These are phyloP conservation scores for Esox niger DNA, from an alignment of 2,113 vertebrate species.

Conservation along the genomic window DNA sequence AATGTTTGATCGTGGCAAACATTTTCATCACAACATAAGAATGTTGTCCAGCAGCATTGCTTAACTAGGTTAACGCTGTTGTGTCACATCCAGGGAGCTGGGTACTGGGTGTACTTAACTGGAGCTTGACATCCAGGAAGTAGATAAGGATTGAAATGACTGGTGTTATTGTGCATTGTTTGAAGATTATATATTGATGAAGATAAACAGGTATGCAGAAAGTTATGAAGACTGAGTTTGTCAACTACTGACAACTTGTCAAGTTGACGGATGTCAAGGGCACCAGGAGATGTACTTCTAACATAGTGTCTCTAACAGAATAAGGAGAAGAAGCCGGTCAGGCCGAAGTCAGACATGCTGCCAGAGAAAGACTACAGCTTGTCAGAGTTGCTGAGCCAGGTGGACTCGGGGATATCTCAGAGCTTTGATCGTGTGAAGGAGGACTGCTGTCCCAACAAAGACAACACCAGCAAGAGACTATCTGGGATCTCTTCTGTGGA, in stretches of 20 bases:
- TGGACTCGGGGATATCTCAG: conserved; percentile 90
- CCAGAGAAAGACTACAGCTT: conserved; percentile 90
- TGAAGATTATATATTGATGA: neutral
- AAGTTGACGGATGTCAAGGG: neutral
- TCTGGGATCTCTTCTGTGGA: conserved; percentile 95
- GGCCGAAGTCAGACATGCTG: conserved; percentile 77
- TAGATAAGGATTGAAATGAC: neutral
- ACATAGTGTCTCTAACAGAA: conserved; percentile 45
- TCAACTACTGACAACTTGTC: neutral
- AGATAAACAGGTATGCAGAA: no score
- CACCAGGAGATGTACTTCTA: conserved; percentile 1
- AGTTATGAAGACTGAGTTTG: no score
- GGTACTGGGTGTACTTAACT: conserved; percentile 9
- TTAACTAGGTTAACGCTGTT: conserved; percentile 20
- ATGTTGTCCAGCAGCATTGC: conserved; percentile 53
- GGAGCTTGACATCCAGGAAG: neutral
- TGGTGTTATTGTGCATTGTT: conserved; percentile 8
- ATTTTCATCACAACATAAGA: conserved; percentile 45
- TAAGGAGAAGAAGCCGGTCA: conserved; percentile 55
- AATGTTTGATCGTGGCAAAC: conserved; percentile 43
- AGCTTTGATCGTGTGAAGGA: conserved; percentile 84
- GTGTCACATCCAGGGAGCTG: conserved; percentile 23
- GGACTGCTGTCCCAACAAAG: conserved; percentile 81
- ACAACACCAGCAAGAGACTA: conserved; percentile 84
- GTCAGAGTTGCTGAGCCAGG: conserved; percentile 88